phyloP scores from a whole-genome alignment of 2,888 invertebrate species.

The Ochropleura plecta region DNA sequence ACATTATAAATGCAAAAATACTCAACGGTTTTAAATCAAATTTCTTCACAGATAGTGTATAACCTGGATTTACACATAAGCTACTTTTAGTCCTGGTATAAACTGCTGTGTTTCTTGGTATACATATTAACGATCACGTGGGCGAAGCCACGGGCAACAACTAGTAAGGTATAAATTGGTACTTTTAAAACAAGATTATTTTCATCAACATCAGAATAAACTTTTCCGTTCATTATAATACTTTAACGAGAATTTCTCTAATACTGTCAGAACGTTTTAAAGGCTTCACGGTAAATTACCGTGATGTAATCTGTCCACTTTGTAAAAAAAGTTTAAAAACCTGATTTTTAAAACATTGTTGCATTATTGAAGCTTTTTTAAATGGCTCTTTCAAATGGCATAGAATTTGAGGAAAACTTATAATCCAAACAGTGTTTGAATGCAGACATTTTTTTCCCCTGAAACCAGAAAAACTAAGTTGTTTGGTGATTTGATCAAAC shows the following conservation, averaged over 20 bases:
- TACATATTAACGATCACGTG: too few species aligned
- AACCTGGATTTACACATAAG: too few species aligned
- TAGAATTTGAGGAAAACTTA: too few species aligned
- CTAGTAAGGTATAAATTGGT: background rate
- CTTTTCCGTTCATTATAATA: background rate
- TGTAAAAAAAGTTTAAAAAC: background rate
- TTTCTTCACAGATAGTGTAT: too few species aligned
- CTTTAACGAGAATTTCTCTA: background rate
- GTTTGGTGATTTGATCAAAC: background rate
- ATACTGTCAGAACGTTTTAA: background rate
- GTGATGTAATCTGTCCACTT: background rate
- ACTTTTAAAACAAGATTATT: slow-evolving; percentile 12
- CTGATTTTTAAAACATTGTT: background rate
- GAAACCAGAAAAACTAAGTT: background rate
- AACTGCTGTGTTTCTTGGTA: too few species aligned
- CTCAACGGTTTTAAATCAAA: too few species aligned
- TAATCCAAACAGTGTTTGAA: background rate
- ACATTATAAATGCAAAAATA: too few species aligned
- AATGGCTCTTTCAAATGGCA: too few species aligned
- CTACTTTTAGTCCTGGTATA: too few species aligned
- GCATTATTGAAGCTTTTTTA: too few species aligned
- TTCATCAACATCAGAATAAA: slow-evolving; percentile 10
- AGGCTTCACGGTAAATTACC: slow-evolving; percentile 13
- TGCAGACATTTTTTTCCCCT: background rate
- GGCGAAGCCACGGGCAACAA: too few species aligned